Evolutionary conservation across 2,113 vertebrate species (phyloP).

Genomic region (Puffinus mauretanicus): DNA sequence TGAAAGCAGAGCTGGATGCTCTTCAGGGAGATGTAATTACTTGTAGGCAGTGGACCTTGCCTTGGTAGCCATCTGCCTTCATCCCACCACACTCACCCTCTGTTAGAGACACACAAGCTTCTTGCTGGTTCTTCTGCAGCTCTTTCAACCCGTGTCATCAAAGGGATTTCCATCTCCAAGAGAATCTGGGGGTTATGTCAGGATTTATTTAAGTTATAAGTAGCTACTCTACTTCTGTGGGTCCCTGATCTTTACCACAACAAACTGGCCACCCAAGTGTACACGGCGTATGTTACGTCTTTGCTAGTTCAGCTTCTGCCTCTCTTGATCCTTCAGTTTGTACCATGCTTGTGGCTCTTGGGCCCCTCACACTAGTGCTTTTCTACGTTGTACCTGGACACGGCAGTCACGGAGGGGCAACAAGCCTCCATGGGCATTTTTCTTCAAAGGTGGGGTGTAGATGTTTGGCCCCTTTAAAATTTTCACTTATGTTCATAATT

Average conservation of each 20-base stretch:
- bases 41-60: background rate
- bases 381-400: background rate
- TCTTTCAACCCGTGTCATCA: background rate
- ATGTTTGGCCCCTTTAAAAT: background rate
- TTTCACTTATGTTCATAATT: too few relatives aligned
- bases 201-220: background rate
- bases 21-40: background rate
- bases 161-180: background rate
- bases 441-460: background rate
- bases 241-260: background rate
- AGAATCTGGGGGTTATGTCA: background rate
- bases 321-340: background rate
- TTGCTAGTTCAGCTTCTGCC: background rate
- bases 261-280: background rate
- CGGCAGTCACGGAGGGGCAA: rapidly evolving
- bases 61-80: background rate
- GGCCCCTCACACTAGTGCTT: background rate
- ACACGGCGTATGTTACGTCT: rapidly evolving
- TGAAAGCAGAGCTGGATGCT: background rate
- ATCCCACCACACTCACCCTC: background rate
- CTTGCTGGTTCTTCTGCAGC: background rate
- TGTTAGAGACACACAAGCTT: background rate
- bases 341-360: background rate
- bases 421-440: rapidly evolving
- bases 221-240: background rate